Evolutionary conservation across 2,113 vertebrate species (phyloP).

Genomic region (Cyphomyrus discorhynchus): DNA sequence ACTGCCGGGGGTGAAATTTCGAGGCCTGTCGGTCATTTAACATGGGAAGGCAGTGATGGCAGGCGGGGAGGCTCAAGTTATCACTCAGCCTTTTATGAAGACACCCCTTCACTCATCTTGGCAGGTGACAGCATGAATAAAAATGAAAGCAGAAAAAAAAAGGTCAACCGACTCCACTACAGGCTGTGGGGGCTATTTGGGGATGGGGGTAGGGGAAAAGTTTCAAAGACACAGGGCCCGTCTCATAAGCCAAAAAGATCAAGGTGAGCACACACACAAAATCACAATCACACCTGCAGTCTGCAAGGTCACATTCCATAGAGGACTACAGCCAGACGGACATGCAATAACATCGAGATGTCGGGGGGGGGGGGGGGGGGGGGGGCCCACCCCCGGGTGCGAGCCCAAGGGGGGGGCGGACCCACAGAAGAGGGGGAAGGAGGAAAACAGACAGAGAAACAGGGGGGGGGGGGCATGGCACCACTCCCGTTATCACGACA

Average conservation of each 20-base stretch:
- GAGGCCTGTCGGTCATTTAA: too few relatives aligned
- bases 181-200: not conserved
- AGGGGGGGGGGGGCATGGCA: not conserved
- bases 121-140: slow-evolving; percentile 1
- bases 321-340: not conserved
- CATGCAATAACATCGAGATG: not conserved
- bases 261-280: not conserved
- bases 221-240: not conserved
- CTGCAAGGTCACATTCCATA: not conserved
- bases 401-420: too few relatives aligned
- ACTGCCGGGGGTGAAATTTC: too few relatives aligned
- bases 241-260: not conserved
- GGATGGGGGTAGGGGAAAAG: not conserved
- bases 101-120: too few relatives aligned
- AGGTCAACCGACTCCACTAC: not conserved
- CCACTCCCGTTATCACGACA: not conserved
- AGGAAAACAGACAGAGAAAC: too few relatives aligned
- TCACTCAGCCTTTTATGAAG: not conserved
- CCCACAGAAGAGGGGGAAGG: too few relatives aligned
- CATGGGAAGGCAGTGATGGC: not conserved
- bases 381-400: too few relatives aligned
- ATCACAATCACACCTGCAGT: not conserved
- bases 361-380: too few relatives aligned
- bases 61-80: not conserved
- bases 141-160: not conserved